These are phyloP conservation scores for Serilophus lunatus DNA, from an alignment of 2,113 vertebrate genomes.

Conservation along the genomic window DNA sequence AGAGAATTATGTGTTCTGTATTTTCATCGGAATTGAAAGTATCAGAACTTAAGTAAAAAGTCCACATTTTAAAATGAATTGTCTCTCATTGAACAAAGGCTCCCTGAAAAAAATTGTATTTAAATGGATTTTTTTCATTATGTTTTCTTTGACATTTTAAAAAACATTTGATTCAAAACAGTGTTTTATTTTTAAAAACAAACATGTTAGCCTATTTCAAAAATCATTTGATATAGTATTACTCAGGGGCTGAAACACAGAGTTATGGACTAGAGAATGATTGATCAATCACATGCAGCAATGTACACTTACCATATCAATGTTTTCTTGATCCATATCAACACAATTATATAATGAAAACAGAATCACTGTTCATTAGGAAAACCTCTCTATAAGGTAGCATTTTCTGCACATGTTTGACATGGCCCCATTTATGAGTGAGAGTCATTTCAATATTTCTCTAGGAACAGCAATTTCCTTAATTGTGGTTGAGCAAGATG, in stretches of 20 bases:
- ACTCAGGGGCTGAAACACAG: slow-evolving; percentile 13
- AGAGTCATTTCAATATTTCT: slow-evolving; percentile 5
- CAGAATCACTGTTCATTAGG: neutral
- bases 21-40: neutral
- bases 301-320: slow-evolving; percentile 26
- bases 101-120: neutral
- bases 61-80: slow-evolving; percentile 7
- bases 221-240: slow-evolving; percentile 18
- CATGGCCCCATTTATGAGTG: neutral
- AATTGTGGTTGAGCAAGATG: slow-evolving; percentile 34
- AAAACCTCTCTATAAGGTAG: neutral
- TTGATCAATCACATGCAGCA: neutral
- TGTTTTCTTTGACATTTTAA: slow-evolving; percentile 27
- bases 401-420: neutral
- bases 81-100: neutral
- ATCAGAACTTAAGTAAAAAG: neutral
- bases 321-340: slow-evolving; percentile 36
- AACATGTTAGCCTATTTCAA: slow-evolving; percentile 30
- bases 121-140: slow-evolving; percentile 1
- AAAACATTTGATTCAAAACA: slow-evolving; percentile 54
- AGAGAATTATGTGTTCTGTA: neutral
- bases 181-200: slow-evolving; percentile 42
- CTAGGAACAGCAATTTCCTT: slow-evolving; percentile 30
- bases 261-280: slow-evolving; percentile 23
- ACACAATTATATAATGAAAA: slow-evolving; percentile 34